phyloP scores from a whole-genome alignment of 2,113 vertebrate species.

The Pygoscelis antarcticus region DNA sequence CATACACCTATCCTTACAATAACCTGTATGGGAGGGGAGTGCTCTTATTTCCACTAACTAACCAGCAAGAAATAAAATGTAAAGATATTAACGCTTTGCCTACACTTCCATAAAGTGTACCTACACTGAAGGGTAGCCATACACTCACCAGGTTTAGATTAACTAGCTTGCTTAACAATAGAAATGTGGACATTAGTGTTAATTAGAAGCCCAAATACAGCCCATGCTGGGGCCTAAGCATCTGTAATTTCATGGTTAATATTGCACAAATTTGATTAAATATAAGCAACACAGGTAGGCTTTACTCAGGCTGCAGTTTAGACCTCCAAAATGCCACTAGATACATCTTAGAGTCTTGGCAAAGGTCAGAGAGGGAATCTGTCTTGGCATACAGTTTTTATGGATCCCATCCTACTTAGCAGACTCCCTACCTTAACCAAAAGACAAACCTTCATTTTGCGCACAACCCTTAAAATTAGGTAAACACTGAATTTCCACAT shows the following conservation, averaged over 20 bases:
- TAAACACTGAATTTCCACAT: background rate
- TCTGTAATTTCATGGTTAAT: background rate
- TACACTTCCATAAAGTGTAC: background rate
- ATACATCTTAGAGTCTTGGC: background rate
- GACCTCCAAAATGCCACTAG: background rate
- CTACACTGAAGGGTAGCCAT: background rate
- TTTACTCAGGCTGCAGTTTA: background rate
- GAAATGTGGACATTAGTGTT: background rate
- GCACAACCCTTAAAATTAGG: background rate
- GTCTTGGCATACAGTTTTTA: background rate
- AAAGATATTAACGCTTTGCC: background rate
- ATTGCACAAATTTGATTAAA: background rate
- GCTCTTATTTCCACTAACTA: background rate
- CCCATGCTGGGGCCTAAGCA: background rate
- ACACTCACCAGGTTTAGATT: background rate
- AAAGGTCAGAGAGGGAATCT: background rate
- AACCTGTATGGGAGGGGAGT: background rate
- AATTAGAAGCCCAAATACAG: background rate
- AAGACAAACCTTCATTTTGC: background rate
- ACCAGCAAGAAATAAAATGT: background rate
- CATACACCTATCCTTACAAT: background rate
- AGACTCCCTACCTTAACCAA: background rate
- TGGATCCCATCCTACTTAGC: background rate
- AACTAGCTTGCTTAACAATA: background rate
- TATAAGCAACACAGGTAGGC: background rate